These are phyloP conservation scores for Eriocheir sinensis DNA, from an alignment of 1,140 invertebrate species.

Conservation along the genomic window DNA sequence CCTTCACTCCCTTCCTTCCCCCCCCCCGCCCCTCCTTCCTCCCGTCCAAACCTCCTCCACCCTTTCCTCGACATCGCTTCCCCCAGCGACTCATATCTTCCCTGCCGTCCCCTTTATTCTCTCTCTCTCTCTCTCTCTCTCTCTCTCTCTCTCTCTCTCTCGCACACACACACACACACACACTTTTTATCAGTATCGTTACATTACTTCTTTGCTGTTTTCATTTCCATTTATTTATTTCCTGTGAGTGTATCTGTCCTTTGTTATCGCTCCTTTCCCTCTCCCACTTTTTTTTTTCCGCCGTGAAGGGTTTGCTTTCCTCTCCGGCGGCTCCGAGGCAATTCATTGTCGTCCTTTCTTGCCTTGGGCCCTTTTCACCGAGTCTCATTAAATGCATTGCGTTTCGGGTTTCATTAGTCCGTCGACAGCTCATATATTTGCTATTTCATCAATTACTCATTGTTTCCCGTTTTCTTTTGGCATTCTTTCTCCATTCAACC, in stretches of 20 bases:
- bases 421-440: not conserved
- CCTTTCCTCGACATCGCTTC: not conserved
- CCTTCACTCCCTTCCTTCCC: not conserved
- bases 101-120: not conserved
- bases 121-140: slow-evolving; percentile 49
- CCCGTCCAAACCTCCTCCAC: not conserved
- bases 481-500: not conserved
- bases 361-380: not conserved
- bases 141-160: slow-evolving; percentile 39
- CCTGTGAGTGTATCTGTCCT: not conserved
- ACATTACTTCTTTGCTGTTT: not conserved
- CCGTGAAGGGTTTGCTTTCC: not conserved
- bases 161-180: too few relatives aligned
- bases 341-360: slow-evolving; percentile 7
- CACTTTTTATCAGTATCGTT: not conserved
- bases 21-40: not conserved
- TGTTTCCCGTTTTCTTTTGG: slow-evolving; percentile 17
- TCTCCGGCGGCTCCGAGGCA: not conserved
- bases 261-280: slow-evolving; percentile 18
- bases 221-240: slow-evolving; percentile 3
- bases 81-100: not conserved
- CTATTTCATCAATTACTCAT: slow-evolving; percentile 16
- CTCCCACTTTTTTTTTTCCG: slow-evolving; percentile 39
- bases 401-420: not conserved
- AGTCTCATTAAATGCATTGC: not conserved